Evolutionary conservation across 2,113 vertebrate genomes (phyloP), one percentile per base, ranked within the genome.

Genomic region (Merops nubicus): DNA sequence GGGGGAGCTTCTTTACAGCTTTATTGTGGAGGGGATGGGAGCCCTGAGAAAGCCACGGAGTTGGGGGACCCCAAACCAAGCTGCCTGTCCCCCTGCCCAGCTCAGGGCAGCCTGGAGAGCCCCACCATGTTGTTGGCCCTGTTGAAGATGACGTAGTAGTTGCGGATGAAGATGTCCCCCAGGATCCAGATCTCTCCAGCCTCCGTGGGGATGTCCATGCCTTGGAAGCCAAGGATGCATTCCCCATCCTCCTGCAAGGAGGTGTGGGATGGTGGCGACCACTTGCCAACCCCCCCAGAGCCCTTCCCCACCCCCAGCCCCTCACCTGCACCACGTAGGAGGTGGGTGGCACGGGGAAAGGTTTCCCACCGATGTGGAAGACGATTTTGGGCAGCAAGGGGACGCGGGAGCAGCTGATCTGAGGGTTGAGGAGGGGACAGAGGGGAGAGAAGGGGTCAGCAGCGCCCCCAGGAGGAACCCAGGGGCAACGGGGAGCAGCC

Each of bases 151-250:
- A 86, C 20, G 3, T 97, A 97, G 89, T 96, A 96, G 18, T 94
- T 36, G 14, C 81, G 96, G 93, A 97, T 94, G 93, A 97, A 97
- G 73, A 96, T 54, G 3, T 95, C 95, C 1, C 96, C 96, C 4
- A 97, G 84, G 91, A 97, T 97, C 96, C 96, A 96, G 56, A 91
- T 60, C 22, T 89, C 92, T 0, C 93, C 96, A 1, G 57, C 26
- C 65, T 91, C 81, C 0, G 95, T 89, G 77, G 91, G 69, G 15
- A 28, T 3, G 3, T 75, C 15, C 77, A 97, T 81, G 73, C 76
- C 69, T 51, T 96, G 8, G 5, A 97, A 28, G 69, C 10, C 96
- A 1, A 97, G 38, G 20, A 0, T 51, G 92, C 96, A 97, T 56
- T 2, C 6, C 6, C 87, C 92, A 0, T 36, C 0, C 20, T 5